Evolutionary conservation across 2,888 invertebrate species (phyloP).

Genomic region (Limnephilus auricula): DNA sequence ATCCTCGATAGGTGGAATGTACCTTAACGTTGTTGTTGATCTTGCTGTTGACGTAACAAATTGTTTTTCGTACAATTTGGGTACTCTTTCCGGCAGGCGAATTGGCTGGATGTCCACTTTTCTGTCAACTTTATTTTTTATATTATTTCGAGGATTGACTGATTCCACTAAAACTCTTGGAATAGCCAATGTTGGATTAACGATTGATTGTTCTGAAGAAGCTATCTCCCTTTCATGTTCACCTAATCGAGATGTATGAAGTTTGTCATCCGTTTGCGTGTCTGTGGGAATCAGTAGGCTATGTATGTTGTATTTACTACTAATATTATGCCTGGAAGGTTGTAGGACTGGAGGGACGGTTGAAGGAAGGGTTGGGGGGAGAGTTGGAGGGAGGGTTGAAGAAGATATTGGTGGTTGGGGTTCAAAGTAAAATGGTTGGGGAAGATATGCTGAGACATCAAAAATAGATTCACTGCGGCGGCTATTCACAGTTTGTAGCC

Average conservation of each 20-base stretch:
- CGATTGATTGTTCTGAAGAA: slow-evolving; percentile 3
- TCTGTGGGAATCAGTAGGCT: neutral
- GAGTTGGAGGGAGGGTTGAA: neutral
- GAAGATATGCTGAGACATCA: slow-evolving; percentile 63
- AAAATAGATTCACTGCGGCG: slow-evolving; percentile 51
- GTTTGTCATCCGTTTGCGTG: neutral
- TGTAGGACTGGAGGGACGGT: slow-evolving; percentile 55
- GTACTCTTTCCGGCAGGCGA: neutral
- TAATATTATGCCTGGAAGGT: slow-evolving; percentile 67
- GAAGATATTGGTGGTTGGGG: slow-evolving; percentile 59
- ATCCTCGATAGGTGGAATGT: neutral
- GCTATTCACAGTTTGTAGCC: neutral
- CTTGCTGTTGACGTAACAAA: neutral
- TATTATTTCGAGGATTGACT: neutral
- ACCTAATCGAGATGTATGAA: neutral
- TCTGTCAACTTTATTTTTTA: neutral
- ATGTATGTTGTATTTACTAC: slow-evolving; percentile 68
- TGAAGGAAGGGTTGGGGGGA: neutral
- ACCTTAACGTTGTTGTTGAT: neutral
- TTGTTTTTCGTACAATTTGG: neutral
- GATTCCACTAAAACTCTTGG: neutral
- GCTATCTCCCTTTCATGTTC: neutral
- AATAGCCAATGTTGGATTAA: neutral
- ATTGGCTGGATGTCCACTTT: neutral
- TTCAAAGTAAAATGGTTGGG: slow-evolving; percentile 54